A percentile compares a stretch with the other conserved stretches of the same genome.
These are phyloP conservation scores for Leptoteleia sp. DNA, from an alignment of 1,140 invertebrate genomes.

Conservation along the genomic window DNA sequence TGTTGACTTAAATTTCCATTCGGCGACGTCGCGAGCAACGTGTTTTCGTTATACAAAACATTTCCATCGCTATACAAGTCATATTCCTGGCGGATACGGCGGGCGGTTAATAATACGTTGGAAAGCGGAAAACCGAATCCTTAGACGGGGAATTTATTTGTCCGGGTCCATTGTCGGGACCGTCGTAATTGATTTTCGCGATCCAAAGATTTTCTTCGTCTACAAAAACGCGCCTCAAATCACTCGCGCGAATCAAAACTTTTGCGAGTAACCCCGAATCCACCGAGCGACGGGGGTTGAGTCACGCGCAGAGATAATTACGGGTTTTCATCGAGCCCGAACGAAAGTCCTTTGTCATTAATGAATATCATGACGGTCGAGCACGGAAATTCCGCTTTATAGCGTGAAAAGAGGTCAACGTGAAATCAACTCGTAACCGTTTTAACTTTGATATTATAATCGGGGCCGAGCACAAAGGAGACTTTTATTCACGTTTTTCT, in stretches of 20 bases:
- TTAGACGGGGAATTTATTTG: neutral
- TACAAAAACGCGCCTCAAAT: constrained; percentile 18
- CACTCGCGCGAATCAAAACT: constrained; percentile 30
- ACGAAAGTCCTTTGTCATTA: constrained; percentile 45
- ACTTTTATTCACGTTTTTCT: neutral
- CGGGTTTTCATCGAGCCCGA: constrained; percentile 50
- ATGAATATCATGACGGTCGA: constrained; percentile 35
- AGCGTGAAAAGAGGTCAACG: constrained; percentile 24
- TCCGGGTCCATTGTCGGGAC: constrained; percentile 2
- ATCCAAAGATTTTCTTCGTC: constrained; percentile 7
- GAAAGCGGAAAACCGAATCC: constrained; percentile 2
- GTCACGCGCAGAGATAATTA: constrained; percentile 72
- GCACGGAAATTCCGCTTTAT: constrained; percentile 24
- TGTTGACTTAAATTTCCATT: too few species aligned
- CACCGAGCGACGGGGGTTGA: constrained; percentile 43
- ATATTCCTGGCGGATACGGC: neutral
- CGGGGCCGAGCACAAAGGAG: neutral
- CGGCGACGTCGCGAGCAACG: too few species aligned
- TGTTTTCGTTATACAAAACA: too few species aligned
- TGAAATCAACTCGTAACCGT: constrained; percentile 36
- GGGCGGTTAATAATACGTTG: constrained; percentile 8
- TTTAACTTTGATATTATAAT: constrained; percentile 32
- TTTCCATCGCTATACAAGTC: too few species aligned
- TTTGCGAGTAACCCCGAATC: constrained; percentile 44
- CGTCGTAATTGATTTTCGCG: constrained; percentile 27